Base-by-base conservation (phyloP, 2,797 vertebrate species). In the Bovichtus variegatus region DNA sequence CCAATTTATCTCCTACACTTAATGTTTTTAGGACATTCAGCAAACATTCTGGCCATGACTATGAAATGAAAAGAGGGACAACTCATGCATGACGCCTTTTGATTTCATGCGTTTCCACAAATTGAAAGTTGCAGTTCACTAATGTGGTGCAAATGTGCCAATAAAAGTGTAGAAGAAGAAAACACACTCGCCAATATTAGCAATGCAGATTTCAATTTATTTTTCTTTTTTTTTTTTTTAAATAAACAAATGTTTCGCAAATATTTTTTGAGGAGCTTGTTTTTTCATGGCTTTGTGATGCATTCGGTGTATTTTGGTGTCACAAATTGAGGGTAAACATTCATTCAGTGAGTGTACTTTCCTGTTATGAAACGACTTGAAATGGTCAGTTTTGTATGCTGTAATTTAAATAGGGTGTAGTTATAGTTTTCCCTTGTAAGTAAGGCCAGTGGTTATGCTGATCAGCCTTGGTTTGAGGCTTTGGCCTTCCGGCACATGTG, bases 351-450 rank as follows among this genome's bases (percentile, higher is more conserved):
- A 18, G 21, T 40, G 6, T 3, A 29, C 19, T 19, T n/a, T 29
- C 13, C 5, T 80, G 25, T 80, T 80, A 49, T 77, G 59, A 69
- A 73, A 74, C 50, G 44, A 34, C 23, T 47, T 55, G n/a, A 65
- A 71, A 67, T 66, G 61, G 64, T 76, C 75, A 75, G 36, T 66
- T 57, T 31, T 74, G 41, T 4, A 65, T 54, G 51, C 71, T 81
- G 78, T 72, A 74, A 81, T 85, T 86, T 82, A 75, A 74, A 79
- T 19, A 51, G 76, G 71, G 78, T 80, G 80, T 44, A 80, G 53
- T 80, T 74, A 68, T 71, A 68, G 67, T 74, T 65, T 79, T 83
- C 83, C n/a, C 85, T 82, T 85, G 78, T 65, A 60, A 77, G 51
- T 64, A 57, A 64, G 71, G n/a, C 43, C 61, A 41, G 68, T 65